These are phyloP conservation scores for Tribolium castaneum DNA, from an alignment of 1,140 invertebrate genomes.

Conservation along the genomic window DNA sequence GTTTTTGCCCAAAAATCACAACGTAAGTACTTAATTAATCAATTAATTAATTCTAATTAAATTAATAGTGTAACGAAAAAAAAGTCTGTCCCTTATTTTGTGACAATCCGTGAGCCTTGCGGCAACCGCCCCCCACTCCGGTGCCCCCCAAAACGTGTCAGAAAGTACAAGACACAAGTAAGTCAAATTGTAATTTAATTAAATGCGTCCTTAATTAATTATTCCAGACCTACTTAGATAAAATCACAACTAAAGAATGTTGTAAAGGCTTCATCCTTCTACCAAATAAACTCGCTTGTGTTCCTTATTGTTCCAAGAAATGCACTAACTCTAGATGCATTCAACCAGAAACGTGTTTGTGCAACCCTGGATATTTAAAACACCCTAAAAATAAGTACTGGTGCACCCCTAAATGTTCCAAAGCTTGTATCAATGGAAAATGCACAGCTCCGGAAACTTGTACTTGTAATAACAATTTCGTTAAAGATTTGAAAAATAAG, in stretches of 20 bases:
- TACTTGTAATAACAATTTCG: slow-evolving; percentile 52
- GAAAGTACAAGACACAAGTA: neutral
- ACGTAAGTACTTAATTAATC: neutral
- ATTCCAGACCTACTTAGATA: neutral
- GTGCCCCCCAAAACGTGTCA: neutral
- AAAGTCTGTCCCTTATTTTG: neutral
- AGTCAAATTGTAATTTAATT: neutral
- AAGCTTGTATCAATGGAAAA: slow-evolving; percentile 44
- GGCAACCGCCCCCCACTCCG: neutral
- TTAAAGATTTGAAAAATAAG: slow-evolving; percentile 36
- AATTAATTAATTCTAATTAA: neutral
- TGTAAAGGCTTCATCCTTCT: neutral
- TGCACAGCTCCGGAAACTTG: slow-evolving; percentile 55
- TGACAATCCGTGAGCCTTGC: neutral
- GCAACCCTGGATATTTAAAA: neutral
- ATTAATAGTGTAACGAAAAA: neutral
- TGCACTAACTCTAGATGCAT: neutral
- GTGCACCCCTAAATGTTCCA: slow-evolving; percentile 63
- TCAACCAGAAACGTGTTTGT: neutral
- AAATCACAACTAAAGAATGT: neutral
- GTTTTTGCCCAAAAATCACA: neutral
- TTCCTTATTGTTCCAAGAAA: neutral
- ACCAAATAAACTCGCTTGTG: neutral
- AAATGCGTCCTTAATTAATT: neutral
- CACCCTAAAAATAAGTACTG: slow-evolving; percentile 48